phyloP scores from a whole-genome alignment of 2,113 vertebrate genomes.

The Mobula hypostoma region DNA sequence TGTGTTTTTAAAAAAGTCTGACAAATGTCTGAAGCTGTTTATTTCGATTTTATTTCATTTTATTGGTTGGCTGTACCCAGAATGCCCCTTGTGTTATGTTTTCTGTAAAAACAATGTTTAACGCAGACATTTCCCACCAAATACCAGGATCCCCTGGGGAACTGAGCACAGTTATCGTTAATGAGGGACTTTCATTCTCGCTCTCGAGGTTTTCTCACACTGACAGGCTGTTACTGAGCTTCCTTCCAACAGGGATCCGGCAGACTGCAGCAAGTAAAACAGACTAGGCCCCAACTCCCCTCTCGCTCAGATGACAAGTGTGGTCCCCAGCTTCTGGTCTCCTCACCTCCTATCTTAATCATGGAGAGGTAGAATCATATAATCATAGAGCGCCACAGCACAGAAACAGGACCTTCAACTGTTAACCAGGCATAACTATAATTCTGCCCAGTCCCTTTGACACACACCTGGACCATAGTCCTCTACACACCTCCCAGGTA shows the following conservation, averaged over 20 bases:
- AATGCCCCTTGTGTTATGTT: neutral
- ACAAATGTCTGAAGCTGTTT: conserved; percentile 23
- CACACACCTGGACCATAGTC: too few species aligned
- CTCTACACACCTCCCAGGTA: too few species aligned
- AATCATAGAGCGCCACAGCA: too few species aligned
- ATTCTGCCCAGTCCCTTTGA: too few species aligned
- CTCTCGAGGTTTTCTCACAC: neutral
- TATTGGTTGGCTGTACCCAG: neutral
- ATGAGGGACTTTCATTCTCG: conserved; percentile 19
- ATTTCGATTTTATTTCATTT: conserved; percentile 32
- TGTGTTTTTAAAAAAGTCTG: neutral
- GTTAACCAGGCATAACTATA: too few species aligned
- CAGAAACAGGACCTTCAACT: too few species aligned
- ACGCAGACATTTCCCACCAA: conserved; percentile 27
- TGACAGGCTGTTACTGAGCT: conserved; percentile 13
- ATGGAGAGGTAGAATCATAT: too few species aligned
- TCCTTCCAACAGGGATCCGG: neutral
- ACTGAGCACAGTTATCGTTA: conserved; percentile 19
- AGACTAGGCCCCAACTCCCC: neutral
- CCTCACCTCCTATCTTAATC: neutral
- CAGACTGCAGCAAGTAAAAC: neutral
- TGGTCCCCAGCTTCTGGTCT: neutral
- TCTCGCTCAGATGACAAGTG: neutral
- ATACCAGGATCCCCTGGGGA: conserved; percentile 1
- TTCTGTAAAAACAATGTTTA: conserved; percentile 24